These are phyloP conservation scores for Patella ulyssiponensis DNA, from an alignment of 2,888 invertebrate genomes.

Conservation along the genomic window DNA sequence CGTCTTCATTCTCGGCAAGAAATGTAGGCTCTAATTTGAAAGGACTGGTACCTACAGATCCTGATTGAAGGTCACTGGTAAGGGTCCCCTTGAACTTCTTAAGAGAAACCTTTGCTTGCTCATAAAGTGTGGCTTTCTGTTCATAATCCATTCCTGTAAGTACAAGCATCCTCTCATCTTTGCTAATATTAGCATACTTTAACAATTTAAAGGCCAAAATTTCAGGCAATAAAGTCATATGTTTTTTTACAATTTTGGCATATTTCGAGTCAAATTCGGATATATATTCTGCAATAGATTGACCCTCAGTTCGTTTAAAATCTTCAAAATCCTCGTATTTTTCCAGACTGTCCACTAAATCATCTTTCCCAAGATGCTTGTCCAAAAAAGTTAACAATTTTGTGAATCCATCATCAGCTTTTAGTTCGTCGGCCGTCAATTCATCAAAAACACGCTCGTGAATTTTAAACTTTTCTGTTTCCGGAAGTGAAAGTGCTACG, in stretches of 20 bases:
- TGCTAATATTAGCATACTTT: constrained; percentile 3
- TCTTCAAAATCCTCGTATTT: neutral
- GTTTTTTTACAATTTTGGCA: neutral
- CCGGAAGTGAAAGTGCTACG: neutral
- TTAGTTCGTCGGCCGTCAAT: neutral
- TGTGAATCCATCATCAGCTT: neutral
- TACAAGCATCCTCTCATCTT: neutral
- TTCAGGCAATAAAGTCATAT: neutral
- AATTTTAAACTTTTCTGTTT: constrained; percentile 2
- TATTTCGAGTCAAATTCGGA: neutral
- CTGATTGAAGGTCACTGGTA: no score
- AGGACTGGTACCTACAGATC: neutral
- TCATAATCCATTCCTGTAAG: neutral
- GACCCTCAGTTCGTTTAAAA: neutral
- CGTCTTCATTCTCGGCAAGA: constrained; percentile 3
- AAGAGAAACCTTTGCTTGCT: neutral
- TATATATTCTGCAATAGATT: neutral
- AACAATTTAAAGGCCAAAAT: neutral
- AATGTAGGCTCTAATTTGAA: constrained; percentile 2
- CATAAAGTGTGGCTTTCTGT: neutral
- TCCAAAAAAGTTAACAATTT: neutral
- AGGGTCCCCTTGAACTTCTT: neutral
- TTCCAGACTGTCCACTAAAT: neutral
- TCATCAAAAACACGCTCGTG: neutral
- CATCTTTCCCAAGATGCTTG: neutral